These are phyloP conservation scores for Heliconius ethilla DNA, from an alignment of 2,888 invertebrate species.

Conservation along the genomic window DNA sequence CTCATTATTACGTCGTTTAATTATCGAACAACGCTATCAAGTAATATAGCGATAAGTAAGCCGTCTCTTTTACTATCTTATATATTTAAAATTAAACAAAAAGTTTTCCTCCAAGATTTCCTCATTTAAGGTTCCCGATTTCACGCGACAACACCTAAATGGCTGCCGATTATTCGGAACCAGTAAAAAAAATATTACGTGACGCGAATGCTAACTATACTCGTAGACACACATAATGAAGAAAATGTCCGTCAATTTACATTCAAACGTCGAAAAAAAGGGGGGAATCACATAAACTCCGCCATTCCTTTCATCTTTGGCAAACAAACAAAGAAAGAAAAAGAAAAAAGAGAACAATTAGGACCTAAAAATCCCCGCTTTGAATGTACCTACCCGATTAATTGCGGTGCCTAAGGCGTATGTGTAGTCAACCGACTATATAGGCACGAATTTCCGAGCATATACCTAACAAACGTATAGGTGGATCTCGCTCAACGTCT, in stretches of 20 bases:
- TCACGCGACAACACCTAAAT: conserved; percentile 28
- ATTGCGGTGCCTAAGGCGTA: conserved; percentile 66
- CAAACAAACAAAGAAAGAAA: conserved; percentile 41
- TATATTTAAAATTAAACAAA: not conserved
- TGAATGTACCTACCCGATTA: conserved; percentile 64
- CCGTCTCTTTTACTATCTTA: not conserved
- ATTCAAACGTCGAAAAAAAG: conserved; percentile 60
- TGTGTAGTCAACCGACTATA: conserved; percentile 57
- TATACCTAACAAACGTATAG: conserved; percentile 68
- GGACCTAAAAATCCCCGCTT: conserved; percentile 50
- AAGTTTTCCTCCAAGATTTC: conserved; percentile 11
- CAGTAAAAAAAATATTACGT: conserved; percentile 45
- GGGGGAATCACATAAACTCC: conserved; percentile 39
- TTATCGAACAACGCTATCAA: not conserved
- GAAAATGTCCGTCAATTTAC: conserved; percentile 60
- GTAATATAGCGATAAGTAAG: not conserved
- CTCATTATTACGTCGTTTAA: not conserved
- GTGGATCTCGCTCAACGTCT: conserved; percentile 54
- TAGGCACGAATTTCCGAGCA: conserved; percentile 75
- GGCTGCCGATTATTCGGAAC: conserved; percentile 35
- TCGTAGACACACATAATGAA: conserved; percentile 59
- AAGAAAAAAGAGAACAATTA: conserved; percentile 49
- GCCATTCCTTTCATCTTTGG: conserved; percentile 53
- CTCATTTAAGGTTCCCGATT: conserved; percentile 18
- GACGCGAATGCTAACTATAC: conserved; percentile 45